Evolutionary conservation across 1,140 invertebrate species (phyloP), one percentile per base, ranked within the genome.

Genomic region (Zaprionus camerounensis): DNA sequence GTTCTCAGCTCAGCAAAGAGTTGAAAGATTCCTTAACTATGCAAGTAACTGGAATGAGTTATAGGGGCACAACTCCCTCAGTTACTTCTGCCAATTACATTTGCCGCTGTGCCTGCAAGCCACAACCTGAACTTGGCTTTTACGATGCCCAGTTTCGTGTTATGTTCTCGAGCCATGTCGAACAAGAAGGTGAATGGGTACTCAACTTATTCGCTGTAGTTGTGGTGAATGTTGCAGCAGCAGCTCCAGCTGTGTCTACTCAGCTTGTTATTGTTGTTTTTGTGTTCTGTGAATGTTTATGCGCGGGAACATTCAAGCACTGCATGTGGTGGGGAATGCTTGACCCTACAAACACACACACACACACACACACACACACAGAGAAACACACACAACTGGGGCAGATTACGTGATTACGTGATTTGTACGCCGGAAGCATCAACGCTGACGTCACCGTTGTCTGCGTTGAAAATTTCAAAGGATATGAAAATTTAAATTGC

Each of bases 401-500:
- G 31, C 31, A 38, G 36, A 38, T 38, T 38, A 38, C 5, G 4
- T 9, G 78, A 88, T 90, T 90, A 90, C 85, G 85, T 88, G 85
- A 88, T 82, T 85, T 90, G 81, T 46, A 17, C 57, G 69, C 44
- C 74, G 72, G 77, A 72, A 77, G 67, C 65, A 57, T 44, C 61
- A 53, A 31, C 62, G 59, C 59, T 62, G 51, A 63, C 59, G 67
- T 61, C 84, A 71, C 46, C 70, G 36, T 41, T 49, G 62, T 36
- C 22, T 44, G 57, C 71, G 68, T 49, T 71, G 55, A 76, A 76
- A 69, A 70, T 90, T 77, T 77, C 81, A 85, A 88, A 90, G 78
- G 72, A 78, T 81, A 90, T 85, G 72, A 61, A 90, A 88, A 82
- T 88, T 88, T 88, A 85, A 88, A 88, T 88, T 79, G 85, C 85